Conservation (phyloP, 2,888 invertebrate species). For the Matsumyia berberina region DNA sequence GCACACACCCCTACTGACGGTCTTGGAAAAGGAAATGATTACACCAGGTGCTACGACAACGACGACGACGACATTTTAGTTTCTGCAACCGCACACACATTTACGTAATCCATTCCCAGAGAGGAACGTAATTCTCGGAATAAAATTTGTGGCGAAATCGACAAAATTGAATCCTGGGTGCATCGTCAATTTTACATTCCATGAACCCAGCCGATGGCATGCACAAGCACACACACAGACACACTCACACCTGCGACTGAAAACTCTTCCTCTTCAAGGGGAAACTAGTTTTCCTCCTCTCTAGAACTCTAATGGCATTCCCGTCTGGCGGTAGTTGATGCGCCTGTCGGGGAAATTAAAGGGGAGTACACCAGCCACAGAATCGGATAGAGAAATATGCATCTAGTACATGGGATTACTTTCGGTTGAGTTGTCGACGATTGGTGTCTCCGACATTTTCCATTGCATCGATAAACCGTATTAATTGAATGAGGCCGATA, state of each 20-base stretch:
- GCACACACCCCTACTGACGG: conserved; percentile 27
- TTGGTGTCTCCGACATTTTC: conserved; percentile 51
- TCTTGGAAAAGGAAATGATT: conserved; percentile 60
- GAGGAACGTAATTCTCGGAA: conserved; percentile 18
- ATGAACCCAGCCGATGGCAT: too few relatives aligned
- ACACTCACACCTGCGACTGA: conserved; percentile 40
- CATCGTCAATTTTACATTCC: conserved; percentile 40
- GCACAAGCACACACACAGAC: too few relatives aligned
- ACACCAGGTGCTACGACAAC: conserved; percentile 50
- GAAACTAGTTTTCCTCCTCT: conserved; percentile 67
- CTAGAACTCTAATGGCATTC: conserved; percentile 44
- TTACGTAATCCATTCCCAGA: conserved; percentile 33
- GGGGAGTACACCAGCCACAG: conserved; percentile 42
- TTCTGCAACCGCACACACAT: conserved; percentile 34
- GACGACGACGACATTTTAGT: conserved; percentile 24
- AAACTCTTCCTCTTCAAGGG: conserved; percentile 48
- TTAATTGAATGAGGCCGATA: conserved; percentile 46
- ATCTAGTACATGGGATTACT: conserved; percentile 60
- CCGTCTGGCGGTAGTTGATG: conserved; percentile 28
- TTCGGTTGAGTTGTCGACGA: conserved; percentile 67
- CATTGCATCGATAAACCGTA: conserved; percentile 1
- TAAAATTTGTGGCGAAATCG: conserved; percentile 55
- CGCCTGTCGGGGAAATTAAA: conserved; percentile 31
- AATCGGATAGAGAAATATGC: conserved; percentile 57
- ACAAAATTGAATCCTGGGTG: conserved; percentile 50